Evolutionary conservation across 1,140 invertebrate genomes (phyloP).

Genomic region (Hyles vespertilio): DNA sequence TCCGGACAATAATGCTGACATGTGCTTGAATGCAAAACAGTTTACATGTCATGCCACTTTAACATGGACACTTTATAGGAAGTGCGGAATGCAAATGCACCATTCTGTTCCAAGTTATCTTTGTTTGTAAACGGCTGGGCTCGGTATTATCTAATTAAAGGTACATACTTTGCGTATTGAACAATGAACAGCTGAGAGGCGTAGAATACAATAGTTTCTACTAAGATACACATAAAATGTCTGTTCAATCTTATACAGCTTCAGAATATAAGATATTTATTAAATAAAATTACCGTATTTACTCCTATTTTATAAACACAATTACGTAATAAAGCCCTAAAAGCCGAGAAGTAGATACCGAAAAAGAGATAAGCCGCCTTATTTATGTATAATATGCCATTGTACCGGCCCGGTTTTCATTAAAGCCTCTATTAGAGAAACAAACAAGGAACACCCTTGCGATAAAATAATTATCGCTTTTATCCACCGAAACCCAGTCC

Average conservation of each 20-base stretch:
- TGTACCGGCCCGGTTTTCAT: slow-evolving; percentile 47
- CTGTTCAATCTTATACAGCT: too few species aligned
- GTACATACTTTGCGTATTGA: too few species aligned
- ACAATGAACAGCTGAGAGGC: too few species aligned
- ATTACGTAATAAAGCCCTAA: too few species aligned
- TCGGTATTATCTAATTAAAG: slow-evolving; percentile 12
- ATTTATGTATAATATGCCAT: slow-evolving; percentile 55
- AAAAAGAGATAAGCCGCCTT: slow-evolving; percentile 48
- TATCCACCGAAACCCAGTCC: slow-evolving; percentile 50
- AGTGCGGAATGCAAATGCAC: slow-evolving; percentile 32
- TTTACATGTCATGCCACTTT: slow-evolving; percentile 57
- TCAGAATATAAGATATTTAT: too few species aligned
- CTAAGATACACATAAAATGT: too few species aligned
- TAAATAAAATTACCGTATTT: neutral
- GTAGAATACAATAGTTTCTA: too few species aligned
- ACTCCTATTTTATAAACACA: neutral
- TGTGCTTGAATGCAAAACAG: slow-evolving; percentile 65
- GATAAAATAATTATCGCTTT: slow-evolving; percentile 74
- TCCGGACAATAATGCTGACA: slow-evolving; percentile 62
- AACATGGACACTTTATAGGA: slow-evolving; percentile 56
- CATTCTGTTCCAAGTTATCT: slow-evolving; percentile 16
- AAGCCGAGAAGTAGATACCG: neutral
- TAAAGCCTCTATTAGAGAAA: slow-evolving; percentile 73
- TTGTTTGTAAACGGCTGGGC: slow-evolving; percentile 10
- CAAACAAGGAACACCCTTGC: slow-evolving; percentile 67